Evolutionary conservation across 2,113 vertebrate genomes (phyloP), one percentile per base, ranked within the genome.

Genomic region (Scartelaos histophorus): DNA sequence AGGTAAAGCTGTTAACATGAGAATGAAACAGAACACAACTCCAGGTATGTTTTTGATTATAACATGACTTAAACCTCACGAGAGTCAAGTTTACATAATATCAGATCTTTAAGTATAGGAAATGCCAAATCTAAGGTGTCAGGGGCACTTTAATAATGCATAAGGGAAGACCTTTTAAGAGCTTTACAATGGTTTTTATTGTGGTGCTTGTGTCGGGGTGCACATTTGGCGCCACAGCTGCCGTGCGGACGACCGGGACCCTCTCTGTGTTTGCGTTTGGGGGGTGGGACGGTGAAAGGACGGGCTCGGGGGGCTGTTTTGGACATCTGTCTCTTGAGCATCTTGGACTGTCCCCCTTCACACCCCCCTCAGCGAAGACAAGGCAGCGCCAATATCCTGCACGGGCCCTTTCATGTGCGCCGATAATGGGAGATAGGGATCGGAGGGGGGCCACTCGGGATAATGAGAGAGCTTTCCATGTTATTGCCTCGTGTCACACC

Each of bases 281-380:
- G 61, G 24, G 65, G 62, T 21, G 66, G 80, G 71, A 56, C 21
- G 65, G 66, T 21, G 66, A 3, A 35, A 25, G 66, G 46, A 5
- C 21, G 19, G 21, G 81, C 35, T 16, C 5, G 49, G n/a, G 21
- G 68, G 72, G 71, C 9, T 79, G 53, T 62, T 78, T 54, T 16
- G 69, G 90, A 90, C 90, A 91, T 91, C 86, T 89, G 88, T 87
- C 83, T 84, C 82, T 22, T 25, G 79, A 84, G 88, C 75, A 70
- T 70, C 62, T 72, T 80, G 47, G 66, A 15, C 64, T 24, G 64
- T 66, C 70, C 22, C 47, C 68, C 67, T 43, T 34, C 66, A 67
- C 49, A 66, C 73, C 75, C 69, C 51, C 51, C 29, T 53, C 62
- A 73, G 38, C 22, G 51, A 34, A 66, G 21, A 58, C 56, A 53